These are phyloP conservation scores for Onychomys torridus DNA, from an alignment of 2,797 vertebrate species.

Conservation along the genomic window DNA sequence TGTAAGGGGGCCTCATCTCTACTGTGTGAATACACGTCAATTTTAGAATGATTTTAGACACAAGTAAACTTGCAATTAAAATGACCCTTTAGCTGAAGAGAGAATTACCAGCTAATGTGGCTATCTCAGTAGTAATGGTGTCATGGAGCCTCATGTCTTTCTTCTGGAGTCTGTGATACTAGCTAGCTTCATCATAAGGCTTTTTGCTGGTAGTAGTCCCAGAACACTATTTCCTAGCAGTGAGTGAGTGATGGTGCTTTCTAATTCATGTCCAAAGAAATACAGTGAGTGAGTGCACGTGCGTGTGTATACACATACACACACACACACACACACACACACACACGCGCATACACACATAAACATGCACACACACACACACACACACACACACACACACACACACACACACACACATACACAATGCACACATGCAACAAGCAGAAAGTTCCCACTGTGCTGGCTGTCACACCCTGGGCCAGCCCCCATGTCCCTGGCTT, in stretches of 20 bases:
- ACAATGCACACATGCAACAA: background rate
- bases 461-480: background rate
- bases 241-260: background rate
- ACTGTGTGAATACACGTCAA: background rate
- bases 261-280: background rate
- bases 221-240: background rate
- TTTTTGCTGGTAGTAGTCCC: background rate
- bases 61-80: background rate
- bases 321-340: background rate
- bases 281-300: background rate
- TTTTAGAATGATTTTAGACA: conserved; percentile 28
- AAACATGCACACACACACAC: too few species aligned
- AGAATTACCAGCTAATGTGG: background rate
- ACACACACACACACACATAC: background rate
- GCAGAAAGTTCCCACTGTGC: background rate
- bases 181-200: background rate
- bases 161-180: background rate
- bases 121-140: background rate
- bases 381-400: background rate
- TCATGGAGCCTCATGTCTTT: background rate
- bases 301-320: background rate
- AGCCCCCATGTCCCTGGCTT: background rate
- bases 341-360: too few species aligned
- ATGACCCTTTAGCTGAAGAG: background rate
- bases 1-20: background rate